A percentile compares a stretch with the other conserved stretches of the same genome.
Conservation (phyloP, 37 sponge, comb jelly and placozoan genomes). For the Agelas oroides region DNA sequence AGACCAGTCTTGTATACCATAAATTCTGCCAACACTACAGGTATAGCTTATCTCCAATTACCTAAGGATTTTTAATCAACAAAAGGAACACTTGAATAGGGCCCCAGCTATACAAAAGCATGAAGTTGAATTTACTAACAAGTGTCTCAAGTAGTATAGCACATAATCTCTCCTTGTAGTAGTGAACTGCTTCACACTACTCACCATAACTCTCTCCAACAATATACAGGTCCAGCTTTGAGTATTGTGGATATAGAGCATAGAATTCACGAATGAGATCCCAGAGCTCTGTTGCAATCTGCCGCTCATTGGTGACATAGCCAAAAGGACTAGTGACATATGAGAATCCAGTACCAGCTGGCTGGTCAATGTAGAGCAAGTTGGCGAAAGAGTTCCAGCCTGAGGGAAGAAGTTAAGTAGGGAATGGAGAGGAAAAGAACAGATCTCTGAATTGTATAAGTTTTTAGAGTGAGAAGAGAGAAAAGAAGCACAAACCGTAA, state of each 20-base stretch:
- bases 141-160: too few relatives aligned
- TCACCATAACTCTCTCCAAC: conserved; percentile 90
- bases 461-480: too few relatives aligned
- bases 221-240: conserved; percentile 80
- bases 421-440: background rate
- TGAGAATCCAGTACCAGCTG: conserved; percentile 91
- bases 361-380: conserved; percentile 89
- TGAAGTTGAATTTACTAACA: too few relatives aligned
- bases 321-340: conserved; percentile 73
- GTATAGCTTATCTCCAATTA: too few relatives aligned
- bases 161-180: background rate
- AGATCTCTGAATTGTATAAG: too few relatives aligned
- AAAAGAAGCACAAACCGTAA: conserved; percentile 38
- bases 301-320: conserved; percentile 73
- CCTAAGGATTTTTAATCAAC: too few relatives aligned
- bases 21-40: too few relatives aligned
- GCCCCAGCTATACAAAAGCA: too few relatives aligned
- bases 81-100: too few relatives aligned
- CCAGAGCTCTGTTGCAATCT: conserved; percentile 82
- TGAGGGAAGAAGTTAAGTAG: background rate
- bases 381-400: conserved; percentile 93
- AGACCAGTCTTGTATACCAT: too few relatives aligned
- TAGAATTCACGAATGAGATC: conserved; percentile 76
- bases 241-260: conserved; percentile 75
- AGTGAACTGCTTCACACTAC: background rate